Evolutionary conservation across 2,888 invertebrate species (phyloP).

Genomic region (Platycnemis pennipes): DNA sequence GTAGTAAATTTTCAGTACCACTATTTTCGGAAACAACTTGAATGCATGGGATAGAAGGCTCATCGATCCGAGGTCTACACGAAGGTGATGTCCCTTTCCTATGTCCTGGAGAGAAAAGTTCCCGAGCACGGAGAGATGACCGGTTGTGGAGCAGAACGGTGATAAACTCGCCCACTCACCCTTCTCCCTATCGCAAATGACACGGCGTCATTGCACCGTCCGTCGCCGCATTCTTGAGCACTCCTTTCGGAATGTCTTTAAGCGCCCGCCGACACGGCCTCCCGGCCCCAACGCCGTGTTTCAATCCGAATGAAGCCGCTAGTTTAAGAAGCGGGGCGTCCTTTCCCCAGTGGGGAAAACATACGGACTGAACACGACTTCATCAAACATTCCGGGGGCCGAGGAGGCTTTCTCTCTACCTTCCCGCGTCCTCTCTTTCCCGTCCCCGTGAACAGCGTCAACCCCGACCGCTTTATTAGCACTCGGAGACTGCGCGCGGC

Average conservation of each 20-base stretch:
- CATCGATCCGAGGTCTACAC: no score
- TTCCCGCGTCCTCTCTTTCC: background rate
- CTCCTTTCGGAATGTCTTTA: background rate
- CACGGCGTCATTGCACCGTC: background rate
- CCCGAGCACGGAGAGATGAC: background rate
- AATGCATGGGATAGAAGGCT: no score
- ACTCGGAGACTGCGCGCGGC: background rate
- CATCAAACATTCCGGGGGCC: background rate
- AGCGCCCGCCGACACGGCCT: background rate
- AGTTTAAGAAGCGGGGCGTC: background rate
- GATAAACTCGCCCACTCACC: background rate
- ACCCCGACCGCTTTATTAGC: background rate
- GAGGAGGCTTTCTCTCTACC: background rate
- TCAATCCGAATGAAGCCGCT: background rate
- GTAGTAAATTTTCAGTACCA: no score
- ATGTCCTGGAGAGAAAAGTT: background rate
- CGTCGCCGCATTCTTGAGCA: background rate
- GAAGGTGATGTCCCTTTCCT: no score
- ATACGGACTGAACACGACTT: conserved; percentile 17
- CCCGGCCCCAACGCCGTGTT: background rate
- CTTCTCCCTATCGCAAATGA: background rate
- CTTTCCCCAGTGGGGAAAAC: background rate
- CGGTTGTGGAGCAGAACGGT: background rate
- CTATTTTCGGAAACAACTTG: no score
- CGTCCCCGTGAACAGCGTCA: background rate